Evolutionary conservation across 2,888 invertebrate genomes (phyloP).

Genomic region (Tipula vernalis): DNA sequence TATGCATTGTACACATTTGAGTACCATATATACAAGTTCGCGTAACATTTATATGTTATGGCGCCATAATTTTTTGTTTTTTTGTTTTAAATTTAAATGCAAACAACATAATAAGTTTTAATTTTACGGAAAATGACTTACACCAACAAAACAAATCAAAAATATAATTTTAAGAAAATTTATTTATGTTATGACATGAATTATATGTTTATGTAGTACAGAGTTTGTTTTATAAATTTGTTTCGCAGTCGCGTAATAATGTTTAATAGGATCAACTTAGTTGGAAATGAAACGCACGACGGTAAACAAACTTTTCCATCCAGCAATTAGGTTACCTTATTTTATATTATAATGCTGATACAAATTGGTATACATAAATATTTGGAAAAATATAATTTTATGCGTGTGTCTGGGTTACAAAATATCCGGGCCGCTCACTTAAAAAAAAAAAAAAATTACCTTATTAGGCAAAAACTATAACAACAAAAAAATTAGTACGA

Average conservation of each 20-base stretch:
- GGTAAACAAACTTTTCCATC: too few species aligned
- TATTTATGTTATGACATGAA: background rate
- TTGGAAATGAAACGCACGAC: too few species aligned
- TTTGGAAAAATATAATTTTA: background rate
- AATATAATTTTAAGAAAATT: background rate
- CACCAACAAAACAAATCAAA: background rate
- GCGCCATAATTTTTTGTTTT: background rate
- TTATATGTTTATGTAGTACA: background rate
- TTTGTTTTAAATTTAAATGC: background rate
- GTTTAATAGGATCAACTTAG: background rate
- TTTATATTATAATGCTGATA: too few species aligned
- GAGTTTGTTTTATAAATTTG: background rate
- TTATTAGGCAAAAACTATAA: background rate
- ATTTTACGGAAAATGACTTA: background rate
- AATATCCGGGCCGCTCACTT: background rate
- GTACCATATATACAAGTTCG: background rate
- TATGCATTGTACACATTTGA: too few species aligned
- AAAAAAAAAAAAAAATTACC: background rate
- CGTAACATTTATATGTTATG: background rate
- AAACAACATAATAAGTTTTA: background rate
- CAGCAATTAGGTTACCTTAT: too few species aligned
- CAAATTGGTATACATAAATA: too few species aligned
- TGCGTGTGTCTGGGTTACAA: background rate
- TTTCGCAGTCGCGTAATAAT: too few species aligned
- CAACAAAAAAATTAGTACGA: background rate